Base-by-base conservation (phyloP, 1,140 invertebrate genomes). In the Oryzaephilus surinamensis region DNA sequence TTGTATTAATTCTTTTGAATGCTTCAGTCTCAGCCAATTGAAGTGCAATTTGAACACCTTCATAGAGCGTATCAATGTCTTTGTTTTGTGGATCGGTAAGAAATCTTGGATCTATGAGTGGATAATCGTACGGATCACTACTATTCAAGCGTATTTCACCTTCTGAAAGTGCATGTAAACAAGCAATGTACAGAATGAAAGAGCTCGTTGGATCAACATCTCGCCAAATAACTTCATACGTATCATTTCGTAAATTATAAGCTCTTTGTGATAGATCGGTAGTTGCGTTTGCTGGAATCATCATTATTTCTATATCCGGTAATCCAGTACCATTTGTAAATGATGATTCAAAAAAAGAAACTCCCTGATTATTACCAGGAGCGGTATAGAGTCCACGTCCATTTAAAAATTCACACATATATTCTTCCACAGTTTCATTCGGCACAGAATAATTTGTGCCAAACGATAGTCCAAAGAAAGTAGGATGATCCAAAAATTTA, bases 101-200 rank as follows among this genome's bases (percentile, higher is more conserved):
- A 48, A 86, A 88, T 41, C 84, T 84, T 1, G 86, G 76, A 50
- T 87, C 72, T 12, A 95, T 78, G 12, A 76, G 58, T 0, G 92
- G 92, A 52, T 83, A 77, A 15, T 76, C 70, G 31, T 72, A 72
- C 1, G 85, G 84, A 63, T 89, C 74, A 24, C 61, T 76, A 37
- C 67, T 74, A 38, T 69, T 65, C 2, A 91, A 61, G 8, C 71
- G 69, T 15, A 92, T 69, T 38, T 66, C 70, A 1, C 87, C 88
- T 33, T 66, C 70, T 17, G 81, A 84, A 59, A 81, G 77, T 2
- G 87, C 85, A 27, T 78, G 63, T 61, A 87, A 26, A 6, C 45
- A 26, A 26, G 46, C 36, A n/a, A 53, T 36, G n/a, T 41, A 41
- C 2, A 51, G 18, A 17, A 40, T 37, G 11, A 43, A 42, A 11